Percentiles rank a stretch among this genome's conserved stretches.
These are phyloP conservation scores for Edolisoma coerulescens DNA, from an alignment of 2,113 vertebrate species.

Conservation along the genomic window DNA sequence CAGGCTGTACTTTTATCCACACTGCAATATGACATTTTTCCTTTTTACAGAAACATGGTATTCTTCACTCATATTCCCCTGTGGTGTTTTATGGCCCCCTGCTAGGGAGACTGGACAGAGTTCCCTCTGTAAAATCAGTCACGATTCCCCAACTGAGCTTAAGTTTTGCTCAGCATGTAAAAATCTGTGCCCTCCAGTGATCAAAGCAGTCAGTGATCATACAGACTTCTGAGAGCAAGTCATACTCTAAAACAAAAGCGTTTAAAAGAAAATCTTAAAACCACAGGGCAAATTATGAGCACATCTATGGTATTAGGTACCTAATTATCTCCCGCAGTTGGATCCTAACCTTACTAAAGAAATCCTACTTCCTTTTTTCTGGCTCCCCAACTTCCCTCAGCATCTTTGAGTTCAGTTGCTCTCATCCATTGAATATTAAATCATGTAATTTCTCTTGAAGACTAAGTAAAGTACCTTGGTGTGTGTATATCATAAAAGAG, in stretches of 20 bases:
- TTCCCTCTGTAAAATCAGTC: neutral
- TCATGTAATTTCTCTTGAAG: neutral
- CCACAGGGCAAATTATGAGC: slow-evolving; percentile 25
- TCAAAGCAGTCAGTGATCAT: slow-evolving; percentile 32
- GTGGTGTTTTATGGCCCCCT: neutral
- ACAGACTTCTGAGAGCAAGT: slow-evolving; percentile 2
- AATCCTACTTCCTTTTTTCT: neutral
- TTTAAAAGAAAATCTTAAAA: slow-evolving; percentile 14
- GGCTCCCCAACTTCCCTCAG: neutral
- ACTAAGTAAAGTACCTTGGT: neutral
- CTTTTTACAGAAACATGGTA: neutral
- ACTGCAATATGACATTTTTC: neutral
- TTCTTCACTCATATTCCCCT: neutral
- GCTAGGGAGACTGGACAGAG: neutral
- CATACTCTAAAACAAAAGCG: slow-evolving; percentile 9
- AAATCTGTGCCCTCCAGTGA: neutral
- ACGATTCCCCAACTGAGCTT: neutral
- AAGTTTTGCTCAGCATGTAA: neutral
- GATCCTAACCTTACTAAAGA: slow-evolving; percentile 6
- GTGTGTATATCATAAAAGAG: neutral
- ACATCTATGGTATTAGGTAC: neutral
- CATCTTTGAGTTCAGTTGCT: neutral
- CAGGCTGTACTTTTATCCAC: neutral
- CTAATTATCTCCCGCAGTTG: slow-evolving; percentile 41
- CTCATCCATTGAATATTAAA: neutral